A percentile compares a stretch with the other conserved stretches of the same genome.
phyloP scores from a whole-genome alignment of 2,888 invertebrate genomes.

The Lithophane ornitopus region DNA sequence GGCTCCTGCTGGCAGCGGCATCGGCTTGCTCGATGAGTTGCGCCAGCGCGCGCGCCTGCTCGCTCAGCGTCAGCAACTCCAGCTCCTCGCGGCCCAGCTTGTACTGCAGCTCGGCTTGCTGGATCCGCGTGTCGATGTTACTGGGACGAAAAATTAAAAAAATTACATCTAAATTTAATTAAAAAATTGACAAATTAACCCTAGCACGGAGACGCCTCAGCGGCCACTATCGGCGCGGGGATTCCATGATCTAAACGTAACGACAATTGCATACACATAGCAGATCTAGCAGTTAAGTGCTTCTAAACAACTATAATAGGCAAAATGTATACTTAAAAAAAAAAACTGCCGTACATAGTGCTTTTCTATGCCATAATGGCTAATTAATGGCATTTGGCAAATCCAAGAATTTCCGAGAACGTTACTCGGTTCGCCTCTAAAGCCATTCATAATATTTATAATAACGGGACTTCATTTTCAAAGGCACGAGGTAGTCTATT shows the following conservation, averaged over 20 bases:
- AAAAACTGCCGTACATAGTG: neutral
- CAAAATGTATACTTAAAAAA: neutral
- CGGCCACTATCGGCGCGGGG: neutral
- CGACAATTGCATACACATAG: neutral
- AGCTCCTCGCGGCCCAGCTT: slow-evolving; percentile 96
- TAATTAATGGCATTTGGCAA: neutral
- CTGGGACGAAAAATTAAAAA: slow-evolving; percentile 82
- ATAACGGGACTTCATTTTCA: neutral
- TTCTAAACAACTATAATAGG: neutral
- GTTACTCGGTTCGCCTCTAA: neutral
- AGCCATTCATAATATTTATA: neutral
- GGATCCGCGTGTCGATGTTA: slow-evolving; percentile 96
- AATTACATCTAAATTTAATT: neutral
- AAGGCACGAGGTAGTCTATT: neutral
- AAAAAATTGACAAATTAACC: too few relatives aligned
- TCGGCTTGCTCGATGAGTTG: slow-evolving; percentile 93
- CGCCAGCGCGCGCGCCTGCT: slow-evolving; percentile 95
- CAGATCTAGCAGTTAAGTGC: neutral
- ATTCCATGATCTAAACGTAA: neutral
- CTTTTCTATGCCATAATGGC: neutral
- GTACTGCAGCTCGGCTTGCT: slow-evolving; percentile 97
- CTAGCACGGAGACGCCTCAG: neutral
- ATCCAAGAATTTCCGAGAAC: neutral
- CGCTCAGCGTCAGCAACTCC: slow-evolving; percentile 95
- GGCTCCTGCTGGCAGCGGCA: slow-evolving; percentile 88